These are phyloP conservation scores for Stegophylla sp. DNA, from an alignment of 2,888 invertebrate genomes.

Conservation along the genomic window DNA sequence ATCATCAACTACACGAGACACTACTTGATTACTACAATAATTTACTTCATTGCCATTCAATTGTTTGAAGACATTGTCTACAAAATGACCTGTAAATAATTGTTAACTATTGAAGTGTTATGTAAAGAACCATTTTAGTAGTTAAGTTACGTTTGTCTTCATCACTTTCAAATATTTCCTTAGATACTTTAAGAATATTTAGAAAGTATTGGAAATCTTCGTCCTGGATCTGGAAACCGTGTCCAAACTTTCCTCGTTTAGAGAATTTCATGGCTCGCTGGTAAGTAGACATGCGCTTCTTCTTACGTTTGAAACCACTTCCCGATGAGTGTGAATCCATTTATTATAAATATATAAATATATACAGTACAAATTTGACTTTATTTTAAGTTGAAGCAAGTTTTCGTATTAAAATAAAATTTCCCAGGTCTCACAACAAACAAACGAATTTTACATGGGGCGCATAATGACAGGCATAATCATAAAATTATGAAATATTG, in stretches of 20 bases:
- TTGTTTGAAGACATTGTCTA: conserved; percentile 78
- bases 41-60: conserved; percentile 76
- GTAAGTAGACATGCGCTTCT: conserved; percentile 53
- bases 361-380: no score
- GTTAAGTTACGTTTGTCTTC: conserved; percentile 59
- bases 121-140: not conserved
- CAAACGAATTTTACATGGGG: no score
- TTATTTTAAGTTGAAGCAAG: no score
- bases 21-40: conserved; percentile 80
- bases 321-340: conserved; percentile 36
- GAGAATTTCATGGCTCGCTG: conserved; percentile 56
- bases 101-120: not conserved
- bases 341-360: not conserved
- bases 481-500: no score
- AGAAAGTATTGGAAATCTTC: conserved; percentile 60
- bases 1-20: conserved; percentile 79
- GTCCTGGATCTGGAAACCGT: conserved; percentile 59
- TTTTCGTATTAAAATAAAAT: no score
- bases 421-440: no score
- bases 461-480: no score
- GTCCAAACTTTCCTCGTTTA: conserved; percentile 59
- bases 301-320: conserved; percentile 54
- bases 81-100: conserved; percentile 70
- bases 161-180: conserved; percentile 57
- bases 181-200: conserved; percentile 59